Percentiles rank a stretch among this genome's conserved stretches.
Conservation (phyloP, 2,797 vertebrate genomes). For the Lacerta agilis region DNA sequence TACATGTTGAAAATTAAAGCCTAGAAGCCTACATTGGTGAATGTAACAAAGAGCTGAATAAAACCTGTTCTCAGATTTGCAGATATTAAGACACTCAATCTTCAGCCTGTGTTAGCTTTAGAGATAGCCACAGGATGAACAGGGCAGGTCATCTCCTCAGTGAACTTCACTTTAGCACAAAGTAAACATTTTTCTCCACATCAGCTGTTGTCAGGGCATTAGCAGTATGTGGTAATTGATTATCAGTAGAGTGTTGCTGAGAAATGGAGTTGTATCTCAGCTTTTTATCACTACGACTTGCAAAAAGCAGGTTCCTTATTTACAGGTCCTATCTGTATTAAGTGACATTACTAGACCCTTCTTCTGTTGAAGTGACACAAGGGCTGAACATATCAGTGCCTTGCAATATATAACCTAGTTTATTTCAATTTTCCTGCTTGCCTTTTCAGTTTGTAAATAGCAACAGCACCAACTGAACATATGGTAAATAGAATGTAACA, state of each 20-base stretch:
- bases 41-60: constrained; percentile 32
- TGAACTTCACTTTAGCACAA: constrained; percentile 70
- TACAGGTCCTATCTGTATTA: constrained; percentile 75
- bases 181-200: constrained; percentile 77
- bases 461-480: constrained; percentile 56
- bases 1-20: constrained; percentile 35
- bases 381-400: constrained; percentile 74
- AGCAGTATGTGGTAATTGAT: constrained; percentile 70
- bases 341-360: constrained; percentile 79
- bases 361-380: constrained; percentile 77
- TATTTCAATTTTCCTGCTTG: constrained; percentile 70
- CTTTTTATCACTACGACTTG: constrained; percentile 77
- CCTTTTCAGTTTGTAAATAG: constrained; percentile 72
- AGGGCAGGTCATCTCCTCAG: constrained; percentile 67
- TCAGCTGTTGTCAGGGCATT: constrained; percentile 72
- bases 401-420: constrained; percentile 75
- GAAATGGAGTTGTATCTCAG: constrained; percentile 77
- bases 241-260: constrained; percentile 75
- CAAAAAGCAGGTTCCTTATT: constrained; percentile 74
- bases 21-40: constrained; percentile 18
- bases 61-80: constrained; percentile 55
- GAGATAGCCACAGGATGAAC: constrained; percentile 71
- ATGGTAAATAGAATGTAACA: constrained; percentile 74
- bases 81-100: constrained; percentile 74
- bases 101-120: constrained; percentile 66